Percentiles rank a stretch among this genome's conserved stretches.
Conservation (phyloP, 2,797 vertebrate species). For the Sciaenops ocellatus region DNA sequence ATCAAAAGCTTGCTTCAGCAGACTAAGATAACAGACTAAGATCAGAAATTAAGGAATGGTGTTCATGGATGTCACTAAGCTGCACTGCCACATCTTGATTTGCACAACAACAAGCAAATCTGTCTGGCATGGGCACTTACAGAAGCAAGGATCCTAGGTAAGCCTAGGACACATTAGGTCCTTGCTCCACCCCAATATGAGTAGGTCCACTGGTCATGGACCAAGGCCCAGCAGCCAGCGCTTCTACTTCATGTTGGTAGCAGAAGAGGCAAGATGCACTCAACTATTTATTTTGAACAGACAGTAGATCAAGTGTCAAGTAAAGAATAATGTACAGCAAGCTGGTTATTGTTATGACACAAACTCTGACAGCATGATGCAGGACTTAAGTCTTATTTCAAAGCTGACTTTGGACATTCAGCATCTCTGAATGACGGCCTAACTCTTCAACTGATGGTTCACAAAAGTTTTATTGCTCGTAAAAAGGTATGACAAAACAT, state of each 20-base stretch:
- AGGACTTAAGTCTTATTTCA: too few relatives aligned
- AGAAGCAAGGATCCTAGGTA: background rate
- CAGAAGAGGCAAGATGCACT: background rate
- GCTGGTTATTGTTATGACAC: too few relatives aligned
- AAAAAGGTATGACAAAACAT: too few relatives aligned
- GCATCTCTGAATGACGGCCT: too few relatives aligned
- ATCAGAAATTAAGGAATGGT: background rate
- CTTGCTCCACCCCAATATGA: background rate
- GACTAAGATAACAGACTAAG: background rate
- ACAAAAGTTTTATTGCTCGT: too few relatives aligned
- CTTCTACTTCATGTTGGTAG: background rate
- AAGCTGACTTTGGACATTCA: too few relatives aligned
- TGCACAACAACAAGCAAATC: conserved; percentile 1
- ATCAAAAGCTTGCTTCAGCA: background rate
- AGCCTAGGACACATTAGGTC: background rate
- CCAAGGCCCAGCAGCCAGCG: background rate
- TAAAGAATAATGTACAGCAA: too few relatives aligned
- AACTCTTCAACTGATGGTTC: too few relatives aligned
- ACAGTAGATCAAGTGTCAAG: too few relatives aligned
- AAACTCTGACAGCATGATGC: too few relatives aligned
- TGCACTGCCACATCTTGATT: background rate
- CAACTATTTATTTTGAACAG: background rate
- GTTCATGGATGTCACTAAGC: background rate
- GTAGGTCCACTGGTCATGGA: background rate
- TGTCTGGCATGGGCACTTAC: background rate